A percentile compares a stretch with the other conserved stretches of the same genome.
Conservation (phyloP, 2,113 vertebrate species). For the Mellivora capensis region DNA sequence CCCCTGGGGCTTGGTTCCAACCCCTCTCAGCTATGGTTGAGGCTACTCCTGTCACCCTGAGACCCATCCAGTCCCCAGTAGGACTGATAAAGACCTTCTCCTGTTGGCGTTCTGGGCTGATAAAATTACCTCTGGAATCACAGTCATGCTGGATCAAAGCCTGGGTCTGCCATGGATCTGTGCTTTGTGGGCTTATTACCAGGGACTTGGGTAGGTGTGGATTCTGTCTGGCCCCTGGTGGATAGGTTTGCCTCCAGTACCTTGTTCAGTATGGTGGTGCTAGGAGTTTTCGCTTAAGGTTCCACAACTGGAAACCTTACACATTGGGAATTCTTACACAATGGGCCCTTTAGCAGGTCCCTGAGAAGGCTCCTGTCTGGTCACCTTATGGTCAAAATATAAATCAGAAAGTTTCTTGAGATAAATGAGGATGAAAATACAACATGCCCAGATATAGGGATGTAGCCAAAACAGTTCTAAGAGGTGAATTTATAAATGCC, state of each 20-base stretch:
- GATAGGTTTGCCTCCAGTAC: background rate
- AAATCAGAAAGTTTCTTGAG: background rate
- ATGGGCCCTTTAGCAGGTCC: too few species aligned
- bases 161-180: background rate
- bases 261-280: background rate
- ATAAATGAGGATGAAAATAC: background rate
- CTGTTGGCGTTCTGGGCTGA: background rate
- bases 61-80: background rate
- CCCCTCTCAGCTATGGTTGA: background rate
- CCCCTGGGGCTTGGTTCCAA: background rate
- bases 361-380: background rate
- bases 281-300: background rate
- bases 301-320: background rate
- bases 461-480: background rate
- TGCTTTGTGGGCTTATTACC: background rate
- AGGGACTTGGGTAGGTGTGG: background rate
- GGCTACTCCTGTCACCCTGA: background rate
- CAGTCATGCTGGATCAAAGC: background rate
- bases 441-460: background rate
- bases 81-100: background rate
- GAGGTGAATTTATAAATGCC: background rate
- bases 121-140: background rate
- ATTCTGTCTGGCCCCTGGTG: background rate
- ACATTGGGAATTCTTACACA: background rate
- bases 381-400: background rate